Evolutionary conservation across 1,140 invertebrate genomes (phyloP), one percentile per base, ranked within the genome.

Genomic region (Drosophila nannoptera): DNA sequence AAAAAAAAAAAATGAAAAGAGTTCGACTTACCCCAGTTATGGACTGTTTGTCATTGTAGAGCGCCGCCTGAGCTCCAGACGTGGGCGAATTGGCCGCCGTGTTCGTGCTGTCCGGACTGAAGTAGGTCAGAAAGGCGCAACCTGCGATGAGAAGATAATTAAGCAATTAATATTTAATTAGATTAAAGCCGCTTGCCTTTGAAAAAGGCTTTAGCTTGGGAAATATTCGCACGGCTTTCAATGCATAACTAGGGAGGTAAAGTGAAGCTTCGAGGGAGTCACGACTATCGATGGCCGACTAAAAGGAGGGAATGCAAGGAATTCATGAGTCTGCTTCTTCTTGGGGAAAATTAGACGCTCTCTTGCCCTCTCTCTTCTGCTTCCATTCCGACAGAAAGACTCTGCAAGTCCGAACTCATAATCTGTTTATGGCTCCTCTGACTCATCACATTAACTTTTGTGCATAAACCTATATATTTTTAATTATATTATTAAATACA

Each of bases 51-150:
- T 99, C 97, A 94, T 98, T 97, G 87, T 98, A 94, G 87, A 96
- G 78, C 66, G 76, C 56, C 14, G 64, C 40, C 60, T 72, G 81
- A n/a, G 81, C 43, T 38, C 69, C 63, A 40, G 69, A 45, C 32
- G 81, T 80, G 46, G 87, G 87, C 29, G 87, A 88, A 54, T 81
- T 86, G 6, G 78, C 86, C 60, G 97, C 91, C 93, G 95, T 88
- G 96, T 92, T 64, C 77, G 97, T 96, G 92, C 95, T 97, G 90
- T 98, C 97, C 89, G 96, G 94, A 90, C 94, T 95, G 91, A 96
- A 98, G 92, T 98, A 98, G 77, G 97, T 99, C 89, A 99, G 93
- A 92, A 99, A 98, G 87, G 97, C 97, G 93, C 97, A 98, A 89
- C 97, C 97, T 97, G 93, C 29, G 45, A 54, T 32, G 49, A 29